Base-by-base conservation (phyloP, 2,113 vertebrate genomes). In the Mirza zaza region DNA sequence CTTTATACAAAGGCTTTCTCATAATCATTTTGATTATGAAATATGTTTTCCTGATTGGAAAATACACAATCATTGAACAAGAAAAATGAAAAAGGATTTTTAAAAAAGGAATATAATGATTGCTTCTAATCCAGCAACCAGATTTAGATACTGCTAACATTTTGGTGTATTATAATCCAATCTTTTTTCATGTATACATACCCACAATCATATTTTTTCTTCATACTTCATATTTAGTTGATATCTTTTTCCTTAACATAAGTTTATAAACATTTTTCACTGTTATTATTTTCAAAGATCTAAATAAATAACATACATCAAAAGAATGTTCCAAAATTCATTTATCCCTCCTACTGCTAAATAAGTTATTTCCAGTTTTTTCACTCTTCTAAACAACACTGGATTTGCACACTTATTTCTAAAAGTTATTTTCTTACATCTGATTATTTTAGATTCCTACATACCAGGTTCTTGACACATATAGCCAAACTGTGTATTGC, bases 1-100 rank as follows among this genome's bases (percentile, higher is more conserved):
- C 89, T 70, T 81, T 89, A 57, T 76, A 80, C 9, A 75, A 79
- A 75, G 15, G 17, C 27, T 70, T 94, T 55, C 80, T 87, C 61
- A 90, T 50, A 12, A 87, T 48, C 48, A 61, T 94, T 55, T 75
- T 45, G 27, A 55, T 87, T 79, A 92, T 48, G 21, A 93, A 86
- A 82, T 70, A 86, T 71, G 25, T 94, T 81, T 93, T 90, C 23
- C 36, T 91, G 8, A 91, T 48, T 95, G 45, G 57, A 90, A 87
- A 95, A 90, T 95, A 93, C 3, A 79, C 18, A 76, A 63, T 42
- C 39, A 80, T 9, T 52, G 12, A 68, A 27, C 3, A 4, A 14
- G 29, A 63, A 63, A 57, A 42, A n/a, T 80, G 20, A 25, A 50
- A 91, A 20, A 80, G 23, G 17, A 23, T 27, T 77, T 57, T 59